Evolutionary conservation across 2,113 vertebrate species (phyloP).

Genomic region (Onychorhynchus coronatus): DNA sequence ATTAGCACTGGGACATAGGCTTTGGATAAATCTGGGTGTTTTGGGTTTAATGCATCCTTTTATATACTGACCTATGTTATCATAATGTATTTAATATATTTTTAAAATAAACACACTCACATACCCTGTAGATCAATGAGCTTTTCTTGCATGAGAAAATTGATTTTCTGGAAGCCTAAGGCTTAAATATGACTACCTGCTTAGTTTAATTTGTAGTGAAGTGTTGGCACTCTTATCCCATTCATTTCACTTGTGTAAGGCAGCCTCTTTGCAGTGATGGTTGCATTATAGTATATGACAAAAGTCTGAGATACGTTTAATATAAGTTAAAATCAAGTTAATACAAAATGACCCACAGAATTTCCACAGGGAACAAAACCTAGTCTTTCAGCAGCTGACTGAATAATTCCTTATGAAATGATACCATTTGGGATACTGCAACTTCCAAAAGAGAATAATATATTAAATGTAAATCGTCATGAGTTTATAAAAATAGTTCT

Average conservation of each 20-base stretch:
- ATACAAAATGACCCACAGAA: constrained; percentile 38
- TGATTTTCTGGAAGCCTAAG: constrained; percentile 8
- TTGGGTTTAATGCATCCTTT: not conserved
- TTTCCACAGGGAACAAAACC: constrained; percentile 16
- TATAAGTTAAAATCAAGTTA: constrained; percentile 18
- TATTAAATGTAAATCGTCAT: constrained; percentile 43
- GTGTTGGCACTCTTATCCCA: not conserved
- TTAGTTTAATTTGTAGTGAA: constrained; percentile 32
- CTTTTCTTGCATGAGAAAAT: not conserved
- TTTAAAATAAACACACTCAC: not conserved
- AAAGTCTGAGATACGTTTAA: constrained; percentile 32
- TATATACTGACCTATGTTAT: not conserved
- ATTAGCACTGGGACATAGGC: not conserved
- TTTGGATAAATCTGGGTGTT: not conserved
- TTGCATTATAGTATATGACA: not conserved
- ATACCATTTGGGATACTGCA: not conserved
- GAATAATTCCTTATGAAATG: constrained; percentile 48
- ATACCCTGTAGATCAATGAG: not conserved
- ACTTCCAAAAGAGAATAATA: constrained; percentile 3
- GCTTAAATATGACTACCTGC: not conserved
- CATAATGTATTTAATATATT: not conserved
- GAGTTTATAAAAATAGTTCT: constrained; percentile 43
- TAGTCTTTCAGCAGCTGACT: not conserved
- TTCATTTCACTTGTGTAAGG: not conserved
- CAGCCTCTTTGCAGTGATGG: not conserved